These are phyloP conservation scores for Goniozus legneri DNA, from an alignment of 1,140 invertebrate species.

Conservation along the genomic window DNA sequence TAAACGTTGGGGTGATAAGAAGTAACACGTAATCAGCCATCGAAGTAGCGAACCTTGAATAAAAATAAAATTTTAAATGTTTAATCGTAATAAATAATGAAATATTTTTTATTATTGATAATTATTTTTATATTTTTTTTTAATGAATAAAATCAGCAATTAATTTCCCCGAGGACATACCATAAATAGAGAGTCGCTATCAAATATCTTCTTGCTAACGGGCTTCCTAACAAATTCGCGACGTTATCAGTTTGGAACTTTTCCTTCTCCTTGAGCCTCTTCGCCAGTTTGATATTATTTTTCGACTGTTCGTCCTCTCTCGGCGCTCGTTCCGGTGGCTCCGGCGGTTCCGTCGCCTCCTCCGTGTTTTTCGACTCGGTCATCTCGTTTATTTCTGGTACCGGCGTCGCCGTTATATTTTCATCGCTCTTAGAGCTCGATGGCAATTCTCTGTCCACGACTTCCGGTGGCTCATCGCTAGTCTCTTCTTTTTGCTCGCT, in stretches of 20 bases:
- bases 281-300: slow-evolving; percentile 5
- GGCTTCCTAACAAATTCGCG: slow-evolving; percentile 10
- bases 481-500: background rate
- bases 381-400: background rate
- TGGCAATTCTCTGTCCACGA: slow-evolving; percentile 4
- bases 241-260: slow-evolving; percentile 2
- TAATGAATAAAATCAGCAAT: background rate
- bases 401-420: background rate
- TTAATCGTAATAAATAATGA: too few species aligned
- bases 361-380: slow-evolving; percentile 3
- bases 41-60: slow-evolving; percentile 39
- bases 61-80: slow-evolving; percentile 12
- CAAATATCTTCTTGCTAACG: slow-evolving; percentile 17
- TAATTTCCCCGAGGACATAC: slow-evolving; percentile 12
- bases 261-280: background rate
- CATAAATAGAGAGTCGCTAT: slow-evolving; percentile 24
- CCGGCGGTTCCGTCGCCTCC: slow-evolving; percentile 5
- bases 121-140: too few species aligned
- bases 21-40: slow-evolving; percentile 32
- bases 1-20: slow-evolving; percentile 30
- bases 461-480: background rate
- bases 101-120: too few species aligned
- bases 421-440: slow-evolving; percentile 13
- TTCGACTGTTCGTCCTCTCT: background rate
- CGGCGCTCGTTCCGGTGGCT: background rate